Evolutionary conservation across 2,888 invertebrate genomes (phyloP), one percentile per base, ranked within the genome.

Genomic region (Anaspis maculata): DNA sequence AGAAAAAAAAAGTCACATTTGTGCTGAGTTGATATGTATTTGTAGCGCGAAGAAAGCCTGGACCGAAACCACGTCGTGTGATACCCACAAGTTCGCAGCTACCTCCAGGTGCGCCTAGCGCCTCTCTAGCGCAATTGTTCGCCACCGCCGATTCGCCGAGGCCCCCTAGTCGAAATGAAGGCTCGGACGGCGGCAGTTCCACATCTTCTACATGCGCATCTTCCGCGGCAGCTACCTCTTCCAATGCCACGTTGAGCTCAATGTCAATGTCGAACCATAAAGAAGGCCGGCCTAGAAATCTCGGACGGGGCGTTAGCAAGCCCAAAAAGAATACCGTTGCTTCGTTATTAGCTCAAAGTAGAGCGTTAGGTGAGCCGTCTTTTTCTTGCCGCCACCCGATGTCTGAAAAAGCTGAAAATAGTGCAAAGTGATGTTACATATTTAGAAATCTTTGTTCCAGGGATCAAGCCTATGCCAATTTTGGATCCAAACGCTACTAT

Each of bases 271-370:
- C 52, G 4, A 62, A 59, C 47, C 62, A 64, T 42, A 79, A 87
- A 42, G 88, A 88, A 57, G 84, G 86, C 3, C 67, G 88, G 16
- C 87, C 88, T 1, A 73, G 88, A 6, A 88, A 89, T 66, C 71
- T 89, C 14, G 89, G 89, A 13, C 74, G 88, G 3, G 89, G 89
- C 0, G 86, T 88, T 13, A 87, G 87, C 52, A 88, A 88, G 62
- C 89, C 89, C 41, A 90, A 90, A 73, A 90, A 90, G 71, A 90
- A 90, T 62, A 90, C 90, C 0, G 90, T 90, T 1, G 90, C 90
- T 1, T 89, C 89, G 2, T 67, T 90, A 30, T 66, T 90, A 45
- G 89, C 89, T 0, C 89, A 89, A 67, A 87, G 87, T 56, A 68
- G 90, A 37, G 89, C 88, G 3, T 72, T 88, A 21, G 87, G 69